Evolutionary conservation across 2,888 invertebrate genomes (phyloP), one percentile per base, ranked within the genome.

Genomic region (Philereme vetulata): DNA sequence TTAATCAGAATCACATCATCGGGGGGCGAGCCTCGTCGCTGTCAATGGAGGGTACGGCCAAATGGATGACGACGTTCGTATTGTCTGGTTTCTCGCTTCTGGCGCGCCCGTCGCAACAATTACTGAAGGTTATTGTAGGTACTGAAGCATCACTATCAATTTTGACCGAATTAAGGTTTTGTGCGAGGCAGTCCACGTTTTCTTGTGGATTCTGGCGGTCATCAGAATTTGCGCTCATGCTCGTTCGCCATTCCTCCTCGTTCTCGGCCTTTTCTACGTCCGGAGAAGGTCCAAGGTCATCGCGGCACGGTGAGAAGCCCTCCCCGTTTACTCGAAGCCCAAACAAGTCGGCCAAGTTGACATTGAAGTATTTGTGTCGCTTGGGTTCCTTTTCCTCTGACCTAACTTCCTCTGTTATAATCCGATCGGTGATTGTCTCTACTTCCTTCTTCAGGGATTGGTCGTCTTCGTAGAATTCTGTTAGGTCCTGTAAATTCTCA

Each of bases 391-490:
- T 73, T 35, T 66, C 77, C 5, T 38, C 38, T 3, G 71, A 66
- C 47, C 78, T 74, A 6, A 88, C 75, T 69, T 88, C 82, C 10
- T 89, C 83, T 4, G 77, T 53, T 62, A 89, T 78, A 54, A 88
- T 77, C 38, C 78, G 75, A 67, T 92, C 87, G 44, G 86, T 83
- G 67, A 92, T 84, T 10, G 72, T 80, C 72, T 89, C 87, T 32
- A 91, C 82, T 72, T 88, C 84, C 69, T 81, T 71, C 64, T 78
- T 80, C 72, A 91, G 72, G 42, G 73, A 71, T 65, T 81, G 85
- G 72, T 93, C 91, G 71, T 92, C 90, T 51, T 93, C 93, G 73
- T 93, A 93, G 72, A 88, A 93, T 69, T 93, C 88, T 9, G 91
- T 84, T 60, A 93, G 84, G 51, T 90, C 83, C 61, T 86, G 84